These are phyloP conservation scores for Apodemus speciosus DNA, from an alignment of 2,113 vertebrate genomes.

Conservation along the genomic window DNA sequence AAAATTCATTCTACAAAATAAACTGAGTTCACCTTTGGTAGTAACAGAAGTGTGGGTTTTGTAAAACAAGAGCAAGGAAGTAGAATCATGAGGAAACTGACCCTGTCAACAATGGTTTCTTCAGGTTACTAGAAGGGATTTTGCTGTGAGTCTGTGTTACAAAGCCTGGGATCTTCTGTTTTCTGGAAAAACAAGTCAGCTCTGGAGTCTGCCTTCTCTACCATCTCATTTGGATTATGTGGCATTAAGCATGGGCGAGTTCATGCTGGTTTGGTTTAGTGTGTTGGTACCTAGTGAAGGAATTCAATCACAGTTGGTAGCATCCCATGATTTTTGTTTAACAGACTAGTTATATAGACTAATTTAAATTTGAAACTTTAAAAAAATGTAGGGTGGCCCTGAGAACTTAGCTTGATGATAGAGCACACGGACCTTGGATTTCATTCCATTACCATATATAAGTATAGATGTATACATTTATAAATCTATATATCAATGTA, in stretches of 20 bases:
- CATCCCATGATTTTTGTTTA: background rate
- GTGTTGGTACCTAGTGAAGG: background rate
- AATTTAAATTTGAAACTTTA: slow-evolving; percentile 33
- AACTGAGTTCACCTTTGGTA: background rate
- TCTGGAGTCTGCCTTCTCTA: background rate
- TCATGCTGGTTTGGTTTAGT: background rate
- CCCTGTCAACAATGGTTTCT: background rate
- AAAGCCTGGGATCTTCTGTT: background rate
- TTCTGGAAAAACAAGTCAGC: background rate
- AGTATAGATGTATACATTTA: background rate
- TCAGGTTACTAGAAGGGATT: background rate
- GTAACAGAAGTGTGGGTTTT: background rate
- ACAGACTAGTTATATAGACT: background rate
- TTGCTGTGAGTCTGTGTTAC: background rate
- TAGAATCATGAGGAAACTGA: background rate
- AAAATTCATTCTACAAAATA: background rate
- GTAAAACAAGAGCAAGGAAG: background rate
- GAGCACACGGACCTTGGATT: background rate
- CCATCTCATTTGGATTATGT: background rate
- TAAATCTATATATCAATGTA: background rate
- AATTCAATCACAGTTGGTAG: background rate
- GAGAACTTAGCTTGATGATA: background rate
- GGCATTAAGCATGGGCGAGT: background rate
- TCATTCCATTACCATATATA: background rate
- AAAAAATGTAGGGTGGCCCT: background rate